Conservation (phyloP, 2,113 vertebrate species). For the Gobius niger region DNA sequence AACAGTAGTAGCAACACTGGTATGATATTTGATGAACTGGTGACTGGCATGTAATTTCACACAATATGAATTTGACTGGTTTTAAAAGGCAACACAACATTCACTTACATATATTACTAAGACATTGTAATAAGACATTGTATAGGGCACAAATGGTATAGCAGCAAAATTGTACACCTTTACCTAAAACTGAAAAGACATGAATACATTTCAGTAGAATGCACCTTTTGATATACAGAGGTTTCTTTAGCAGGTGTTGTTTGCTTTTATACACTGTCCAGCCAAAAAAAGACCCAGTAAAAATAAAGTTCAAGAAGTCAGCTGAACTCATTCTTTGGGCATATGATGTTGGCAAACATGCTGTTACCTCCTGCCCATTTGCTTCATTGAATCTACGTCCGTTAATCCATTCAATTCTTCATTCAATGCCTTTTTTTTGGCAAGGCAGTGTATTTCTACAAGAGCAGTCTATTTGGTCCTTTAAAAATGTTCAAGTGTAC, state of each 20-base stretch:
- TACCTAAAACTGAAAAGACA: slow-evolving; percentile 58
- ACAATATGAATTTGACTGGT: slow-evolving; percentile 63
- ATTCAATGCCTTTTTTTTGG: no score
- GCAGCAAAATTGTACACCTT: slow-evolving; percentile 74
- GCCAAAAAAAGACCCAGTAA: slow-evolving; percentile 48
- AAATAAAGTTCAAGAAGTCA: slow-evolving; percentile 51
- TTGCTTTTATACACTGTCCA: slow-evolving; percentile 39
- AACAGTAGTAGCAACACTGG: slow-evolving; percentile 66
- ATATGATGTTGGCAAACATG: no score
- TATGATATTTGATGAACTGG: slow-evolving; percentile 63
- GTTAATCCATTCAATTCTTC: no score
- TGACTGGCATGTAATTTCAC: slow-evolving; percentile 53
- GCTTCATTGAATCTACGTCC: no score
- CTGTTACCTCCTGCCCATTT: no score
- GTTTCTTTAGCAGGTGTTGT: slow-evolving; percentile 36
- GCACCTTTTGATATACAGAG: slow-evolving; percentile 57
- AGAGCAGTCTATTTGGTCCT: slow-evolving; percentile 18
- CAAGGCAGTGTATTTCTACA: slow-evolving; percentile 18
- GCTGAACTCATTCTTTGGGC: slow-evolving; percentile 13
- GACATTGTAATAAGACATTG: slow-evolving; percentile 73
- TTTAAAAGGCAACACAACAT: slow-evolving; percentile 65
- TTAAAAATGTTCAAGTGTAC: neutral
- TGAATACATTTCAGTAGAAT: slow-evolving; percentile 61
- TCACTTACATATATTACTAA: slow-evolving; percentile 65
- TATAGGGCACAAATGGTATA: slow-evolving; percentile 82